Conservation (phyloP, 2,888 invertebrate genomes). For the Psylliodes chrysocephalus region DNA sequence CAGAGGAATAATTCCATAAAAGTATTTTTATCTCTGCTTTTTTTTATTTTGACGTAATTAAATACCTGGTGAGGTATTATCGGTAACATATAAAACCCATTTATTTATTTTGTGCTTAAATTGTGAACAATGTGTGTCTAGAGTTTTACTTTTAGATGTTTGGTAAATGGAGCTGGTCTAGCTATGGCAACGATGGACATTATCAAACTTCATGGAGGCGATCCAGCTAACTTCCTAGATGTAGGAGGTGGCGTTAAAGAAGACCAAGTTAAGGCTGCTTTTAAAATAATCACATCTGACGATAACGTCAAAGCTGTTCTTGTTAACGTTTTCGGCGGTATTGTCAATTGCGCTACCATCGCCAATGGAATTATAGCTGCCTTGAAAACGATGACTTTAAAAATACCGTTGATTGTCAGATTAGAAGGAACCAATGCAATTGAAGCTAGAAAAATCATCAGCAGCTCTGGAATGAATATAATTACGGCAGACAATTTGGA, state of each 20-base stretch:
- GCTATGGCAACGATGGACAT: constrained; percentile 99
- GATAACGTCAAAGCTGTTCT: constrained; percentile 92
- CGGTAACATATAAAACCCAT: too few species aligned
- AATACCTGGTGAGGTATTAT: too few species aligned
- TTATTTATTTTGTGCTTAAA: too few species aligned
- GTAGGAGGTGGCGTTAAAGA: constrained; percentile 97
- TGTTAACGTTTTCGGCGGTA: constrained; percentile 99
- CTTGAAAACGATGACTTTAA: constrained; percentile 79
- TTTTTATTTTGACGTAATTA: too few species aligned
- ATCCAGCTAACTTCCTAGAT: constrained; percentile 98
- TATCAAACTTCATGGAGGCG: constrained; percentile 94
- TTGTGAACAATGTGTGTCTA: too few species aligned
- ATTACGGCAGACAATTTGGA: constrained; percentile 87
- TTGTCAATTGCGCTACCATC: constrained; percentile 97
- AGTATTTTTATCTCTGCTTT: too few species aligned
- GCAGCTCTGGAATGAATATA: constrained; percentile 85
- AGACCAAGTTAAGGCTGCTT: constrained; percentile 91
- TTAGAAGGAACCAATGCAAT: constrained; percentile 95
- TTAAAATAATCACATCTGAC: constrained; percentile 88
- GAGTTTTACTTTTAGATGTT: constrained; percentile 66
- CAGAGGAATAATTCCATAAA: too few species aligned
- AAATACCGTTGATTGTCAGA: constrained; percentile 91
- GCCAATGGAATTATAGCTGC: constrained; percentile 96
- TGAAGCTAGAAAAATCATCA: constrained; percentile 84
- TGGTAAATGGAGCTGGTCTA: constrained; percentile 98